phyloP scores from a whole-genome alignment of 2,888 invertebrate genomes.

The Helleia helle region DNA sequence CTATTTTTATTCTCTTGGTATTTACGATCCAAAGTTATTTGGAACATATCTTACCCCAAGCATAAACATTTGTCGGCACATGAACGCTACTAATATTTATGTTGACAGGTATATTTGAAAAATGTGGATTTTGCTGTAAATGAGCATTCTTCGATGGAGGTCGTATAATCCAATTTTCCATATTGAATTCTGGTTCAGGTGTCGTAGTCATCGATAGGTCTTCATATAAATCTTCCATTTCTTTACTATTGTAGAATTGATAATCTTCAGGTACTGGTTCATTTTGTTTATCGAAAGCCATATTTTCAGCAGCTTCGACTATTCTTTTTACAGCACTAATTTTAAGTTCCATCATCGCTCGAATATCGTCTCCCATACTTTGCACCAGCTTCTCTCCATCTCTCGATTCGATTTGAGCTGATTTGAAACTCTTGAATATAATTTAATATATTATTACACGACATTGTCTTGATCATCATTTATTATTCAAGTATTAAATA shows the following conservation, averaged over 20 bases:
- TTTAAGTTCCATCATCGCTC: constrained; percentile 91
- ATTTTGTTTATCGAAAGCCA: constrained; percentile 76
- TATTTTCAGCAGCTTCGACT: constrained; percentile 90
- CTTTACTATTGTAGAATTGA: constrained; percentile 81
- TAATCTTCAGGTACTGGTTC: constrained; percentile 75
- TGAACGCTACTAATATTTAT: constrained; percentile 90
- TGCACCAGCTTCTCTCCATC: constrained; percentile 86
- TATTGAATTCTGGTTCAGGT: constrained; percentile 68
- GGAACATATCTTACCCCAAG: constrained; percentile 85
- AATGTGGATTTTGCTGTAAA: constrained; percentile 81
- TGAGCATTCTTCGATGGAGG: constrained; percentile 77
- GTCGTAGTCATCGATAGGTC: constrained; percentile 61
- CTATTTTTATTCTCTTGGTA: background rate
- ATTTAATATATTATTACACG: constrained; percentile 22
- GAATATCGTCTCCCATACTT: constrained; percentile 88
- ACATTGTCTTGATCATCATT: background rate
- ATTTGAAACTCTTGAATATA: constrained; percentile 80
- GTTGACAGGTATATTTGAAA: constrained; percentile 85
- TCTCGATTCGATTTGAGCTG: constrained; percentile 81
- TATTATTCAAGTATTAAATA: constrained; percentile 17
- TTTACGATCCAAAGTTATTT: constrained; percentile 1
- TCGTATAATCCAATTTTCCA: constrained; percentile 67
- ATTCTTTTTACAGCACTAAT: constrained; percentile 90
- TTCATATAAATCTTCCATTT: constrained; percentile 75
- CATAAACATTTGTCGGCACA: constrained; percentile 96